phyloP scores from a whole-genome alignment of 2,888 invertebrate genomes.

The Hemithea aestivaria region DNA sequence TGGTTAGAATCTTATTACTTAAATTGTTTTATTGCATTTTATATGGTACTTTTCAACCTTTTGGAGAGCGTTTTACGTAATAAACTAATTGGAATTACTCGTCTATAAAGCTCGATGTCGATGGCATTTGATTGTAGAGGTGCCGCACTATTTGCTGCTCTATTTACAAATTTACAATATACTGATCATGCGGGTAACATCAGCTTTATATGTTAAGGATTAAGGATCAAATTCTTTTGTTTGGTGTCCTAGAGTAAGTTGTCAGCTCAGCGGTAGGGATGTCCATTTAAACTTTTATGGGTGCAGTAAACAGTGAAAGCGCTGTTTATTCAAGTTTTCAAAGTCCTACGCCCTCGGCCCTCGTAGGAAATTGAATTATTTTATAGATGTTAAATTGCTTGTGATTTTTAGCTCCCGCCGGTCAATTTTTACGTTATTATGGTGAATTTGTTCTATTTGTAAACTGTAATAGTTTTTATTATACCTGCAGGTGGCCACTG shows the following conservation, averaged over 20 bases:
- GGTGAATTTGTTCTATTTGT: too few species aligned
- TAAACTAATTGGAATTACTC: constrained; percentile 28
- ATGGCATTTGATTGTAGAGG: constrained; percentile 25
- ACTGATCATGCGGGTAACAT: neutral
- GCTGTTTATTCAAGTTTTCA: constrained; percentile 21
- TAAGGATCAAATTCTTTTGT: constrained; percentile 15
- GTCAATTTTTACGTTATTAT: too few species aligned
- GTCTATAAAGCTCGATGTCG: constrained; percentile 29
- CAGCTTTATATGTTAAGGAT: neutral
- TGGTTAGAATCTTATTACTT: constrained; percentile 29
- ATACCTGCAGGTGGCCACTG: too few species aligned
- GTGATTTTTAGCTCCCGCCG: neutral
- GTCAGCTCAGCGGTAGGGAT: constrained; percentile 25
- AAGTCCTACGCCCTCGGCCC: constrained; percentile 17
- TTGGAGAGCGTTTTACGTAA: constrained; percentile 22
- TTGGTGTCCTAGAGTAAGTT: constrained; percentile 9
- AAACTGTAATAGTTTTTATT: too few species aligned
- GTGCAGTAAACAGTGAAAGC: constrained; percentile 24
- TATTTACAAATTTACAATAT: constrained; percentile 22
- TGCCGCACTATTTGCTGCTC: constrained; percentile 33
- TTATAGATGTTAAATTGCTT: constrained; percentile 3
- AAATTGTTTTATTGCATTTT: constrained; percentile 32
- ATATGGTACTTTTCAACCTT: constrained; percentile 24
- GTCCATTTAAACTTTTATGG: constrained; percentile 31
- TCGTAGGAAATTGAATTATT: constrained; percentile 12